phyloP scores from a whole-genome alignment of 2,797 vertebrate species.

The Natrix natrix region DNA sequence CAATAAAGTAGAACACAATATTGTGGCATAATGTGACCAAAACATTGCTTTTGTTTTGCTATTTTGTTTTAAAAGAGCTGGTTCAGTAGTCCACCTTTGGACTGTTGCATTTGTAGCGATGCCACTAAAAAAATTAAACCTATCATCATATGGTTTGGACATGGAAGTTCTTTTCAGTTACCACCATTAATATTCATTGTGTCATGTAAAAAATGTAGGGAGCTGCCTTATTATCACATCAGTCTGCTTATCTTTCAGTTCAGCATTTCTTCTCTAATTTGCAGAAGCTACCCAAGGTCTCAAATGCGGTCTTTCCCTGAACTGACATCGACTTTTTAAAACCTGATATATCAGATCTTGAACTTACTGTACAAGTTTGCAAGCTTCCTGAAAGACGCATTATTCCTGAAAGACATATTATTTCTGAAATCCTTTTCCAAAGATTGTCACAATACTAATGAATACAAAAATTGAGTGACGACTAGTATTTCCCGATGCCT shows the following conservation, averaged over 20 bases:
- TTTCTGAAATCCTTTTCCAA: not conserved
- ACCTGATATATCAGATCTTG: not conserved
- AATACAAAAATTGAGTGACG: not conserved
- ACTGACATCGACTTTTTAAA: not conserved
- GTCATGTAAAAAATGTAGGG: not conserved
- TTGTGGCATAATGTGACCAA: not conserved
- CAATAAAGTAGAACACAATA: not conserved
- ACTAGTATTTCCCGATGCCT: not conserved
- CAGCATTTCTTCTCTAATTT: not conserved
- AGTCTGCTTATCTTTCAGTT: not conserved
- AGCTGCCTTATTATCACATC: not conserved
- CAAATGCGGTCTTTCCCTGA: not conserved
- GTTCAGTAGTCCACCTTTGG: not conserved
- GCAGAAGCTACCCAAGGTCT: not conserved
- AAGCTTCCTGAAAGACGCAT: not conserved
- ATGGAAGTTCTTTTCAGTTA: not conserved
- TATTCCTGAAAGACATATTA: not conserved
- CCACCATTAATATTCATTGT: not conserved
- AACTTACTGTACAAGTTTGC: not conserved
- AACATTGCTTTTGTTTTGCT: not conserved
- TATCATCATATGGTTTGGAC: not conserved
- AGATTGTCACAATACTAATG: not conserved
- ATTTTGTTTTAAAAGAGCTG: not conserved
- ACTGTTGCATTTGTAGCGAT: not conserved
- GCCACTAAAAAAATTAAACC: not conserved